Evolutionary conservation across 2,888 invertebrate species (phyloP), one percentile per base, ranked within the genome.

Genomic region (Heliconius sara): DNA sequence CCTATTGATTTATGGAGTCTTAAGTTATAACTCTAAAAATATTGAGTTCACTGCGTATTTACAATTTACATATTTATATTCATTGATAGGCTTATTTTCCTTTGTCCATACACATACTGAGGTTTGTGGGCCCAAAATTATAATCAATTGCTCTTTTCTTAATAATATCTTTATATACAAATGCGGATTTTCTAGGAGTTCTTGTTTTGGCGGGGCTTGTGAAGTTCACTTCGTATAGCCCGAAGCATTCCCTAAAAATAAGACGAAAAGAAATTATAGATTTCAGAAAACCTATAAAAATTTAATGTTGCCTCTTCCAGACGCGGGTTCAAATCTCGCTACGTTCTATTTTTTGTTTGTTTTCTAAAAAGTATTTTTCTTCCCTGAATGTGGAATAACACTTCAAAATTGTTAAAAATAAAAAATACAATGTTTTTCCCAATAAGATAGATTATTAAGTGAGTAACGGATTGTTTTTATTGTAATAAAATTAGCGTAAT

Each of bases 221-320:
- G 87, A 97, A 97, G 88, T 98, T 96, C 0, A 97, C 97, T 47
- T 95, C 89, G 85, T 96, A 96, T 0, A 97, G 84, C 7, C 97
- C 97, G 88, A 97, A 97, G 85, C 95, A 95, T 83, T 96, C 95
- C 22, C 97, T 97, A 19, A 52, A 52, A 52, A 52, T 2, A 52
- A 19, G 16, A 89, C 76, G 92, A 92, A 86, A 82, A 79, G 84
- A 52, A 19, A 52, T 52, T 52, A 52, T 52, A 52, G 16, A 47
- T 47, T 52, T 19, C 9, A 52, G 6, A 47, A 19, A 16, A 47
- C 6, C 6, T 47, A 19, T 16, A 47, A 19, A 47, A 47, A 16
- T 47, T 47, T 16, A 19, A 39, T 9, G 9, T 39, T 39, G 39
- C 9, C 39, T 39, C 9, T 39, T 39, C 39, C 39, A 39, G 39